Conservation (phyloP, 2,113 vertebrate species). For the Perca schrenkii region DNA sequence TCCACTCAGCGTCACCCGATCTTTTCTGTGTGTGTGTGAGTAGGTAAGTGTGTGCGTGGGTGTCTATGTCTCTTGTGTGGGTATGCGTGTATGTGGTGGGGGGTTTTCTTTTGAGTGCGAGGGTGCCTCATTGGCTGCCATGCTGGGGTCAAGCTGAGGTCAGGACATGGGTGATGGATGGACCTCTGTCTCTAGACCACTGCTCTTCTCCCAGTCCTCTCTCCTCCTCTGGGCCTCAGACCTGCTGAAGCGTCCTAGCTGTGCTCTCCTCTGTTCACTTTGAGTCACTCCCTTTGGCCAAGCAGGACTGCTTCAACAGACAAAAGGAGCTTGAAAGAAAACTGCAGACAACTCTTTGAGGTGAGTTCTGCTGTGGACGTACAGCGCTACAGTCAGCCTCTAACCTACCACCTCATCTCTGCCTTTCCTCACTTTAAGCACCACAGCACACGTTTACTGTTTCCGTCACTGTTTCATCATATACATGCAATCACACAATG, state of each 20-base stretch:
- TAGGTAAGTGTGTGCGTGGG: slow-evolving; percentile 26
- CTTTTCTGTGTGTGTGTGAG: slow-evolving; percentile 51
- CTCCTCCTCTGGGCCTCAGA: slow-evolving; percentile 72
- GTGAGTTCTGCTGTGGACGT: slow-evolving; percentile 67
- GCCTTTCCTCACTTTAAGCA: slow-evolving; percentile 33
- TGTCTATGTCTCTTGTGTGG: background rate
- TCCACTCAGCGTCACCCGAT: slow-evolving; percentile 75
- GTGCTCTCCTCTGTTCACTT: slow-evolving; percentile 52
- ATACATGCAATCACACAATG: slow-evolving; percentile 50
- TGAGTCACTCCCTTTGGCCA: slow-evolving; percentile 45
- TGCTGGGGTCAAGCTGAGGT: slow-evolving; percentile 79
- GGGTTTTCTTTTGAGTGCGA: slow-evolving; percentile 54
- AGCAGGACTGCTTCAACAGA: slow-evolving; percentile 39
- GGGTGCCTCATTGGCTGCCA: slow-evolving; percentile 83
- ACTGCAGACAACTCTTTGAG: slow-evolving; percentile 48
- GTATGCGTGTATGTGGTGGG: background rate
- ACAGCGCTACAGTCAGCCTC: slow-evolving; percentile 16
- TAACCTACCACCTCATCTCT: slow-evolving; percentile 20
- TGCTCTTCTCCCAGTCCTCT: slow-evolving; percentile 49
- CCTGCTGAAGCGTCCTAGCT: slow-evolving; percentile 37
- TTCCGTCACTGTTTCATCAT: slow-evolving; percentile 1
- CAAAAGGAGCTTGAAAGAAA: slow-evolving; percentile 46
- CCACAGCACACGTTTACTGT: background rate
- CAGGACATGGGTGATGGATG: slow-evolving; percentile 85
- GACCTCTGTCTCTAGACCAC: slow-evolving; percentile 72